A percentile compares a stretch with the other conserved stretches of the same genome.
Evolutionary conservation across 2,797 vertebrate species (phyloP).

Genomic region (Poecile montanus): DNA sequence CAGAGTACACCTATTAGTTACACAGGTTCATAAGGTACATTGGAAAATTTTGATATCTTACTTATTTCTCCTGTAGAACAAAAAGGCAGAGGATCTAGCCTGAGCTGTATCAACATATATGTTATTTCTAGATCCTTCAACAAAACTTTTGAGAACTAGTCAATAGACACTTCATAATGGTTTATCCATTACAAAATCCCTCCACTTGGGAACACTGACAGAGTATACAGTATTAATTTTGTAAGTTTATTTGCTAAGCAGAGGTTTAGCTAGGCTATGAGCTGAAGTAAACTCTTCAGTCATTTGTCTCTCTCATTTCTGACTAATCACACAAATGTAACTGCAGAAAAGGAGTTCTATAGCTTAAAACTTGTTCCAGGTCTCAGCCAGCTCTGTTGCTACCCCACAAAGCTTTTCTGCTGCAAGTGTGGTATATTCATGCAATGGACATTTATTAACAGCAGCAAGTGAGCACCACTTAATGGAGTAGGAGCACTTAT

Average conservation of each 20-base stretch:
- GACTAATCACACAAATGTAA: background rate
- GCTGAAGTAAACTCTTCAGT: background rate
- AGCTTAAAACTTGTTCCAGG: background rate
- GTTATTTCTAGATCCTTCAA: background rate
- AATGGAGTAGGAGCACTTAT: background rate
- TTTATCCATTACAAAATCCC: background rate
- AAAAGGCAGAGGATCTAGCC: background rate
- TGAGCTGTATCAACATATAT: background rate
- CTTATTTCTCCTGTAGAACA: background rate
- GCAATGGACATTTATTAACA: background rate
- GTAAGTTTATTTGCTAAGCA: background rate
- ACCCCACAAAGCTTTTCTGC: background rate
- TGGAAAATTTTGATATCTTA: background rate
- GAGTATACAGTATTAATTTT: background rate
- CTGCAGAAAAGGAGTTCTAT: background rate
- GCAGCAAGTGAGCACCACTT: background rate
- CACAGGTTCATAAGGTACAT: background rate
- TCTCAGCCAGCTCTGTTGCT: background rate
- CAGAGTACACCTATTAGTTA: background rate
- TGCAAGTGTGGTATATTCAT: background rate
- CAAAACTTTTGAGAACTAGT: background rate
- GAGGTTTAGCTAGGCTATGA: background rate
- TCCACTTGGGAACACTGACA: background rate
- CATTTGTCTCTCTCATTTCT: background rate
- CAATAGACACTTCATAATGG: background rate